Evolutionary conservation across 2,797 vertebrate species (phyloP).

Genomic region (Arctocebus calabarensis): DNA sequence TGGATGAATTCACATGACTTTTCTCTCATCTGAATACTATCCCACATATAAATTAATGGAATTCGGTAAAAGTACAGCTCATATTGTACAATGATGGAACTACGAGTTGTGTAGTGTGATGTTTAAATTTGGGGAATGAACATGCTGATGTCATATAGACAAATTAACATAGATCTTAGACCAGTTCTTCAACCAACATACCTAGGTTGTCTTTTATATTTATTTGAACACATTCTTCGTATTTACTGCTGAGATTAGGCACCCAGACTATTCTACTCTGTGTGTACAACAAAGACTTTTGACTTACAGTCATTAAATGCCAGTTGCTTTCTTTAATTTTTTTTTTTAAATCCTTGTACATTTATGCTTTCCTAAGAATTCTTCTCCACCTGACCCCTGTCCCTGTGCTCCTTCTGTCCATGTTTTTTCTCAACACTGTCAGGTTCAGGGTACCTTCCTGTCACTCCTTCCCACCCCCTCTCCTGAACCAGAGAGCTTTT

Average conservation of each 20-base stretch:
- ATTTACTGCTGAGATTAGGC: neutral
- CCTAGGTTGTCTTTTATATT: neutral
- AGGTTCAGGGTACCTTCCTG: neutral
- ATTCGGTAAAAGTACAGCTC: neutral
- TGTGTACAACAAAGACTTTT: neutral
- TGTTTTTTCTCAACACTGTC: neutral
- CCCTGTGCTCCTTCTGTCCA: neutral
- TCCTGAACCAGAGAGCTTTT: neutral
- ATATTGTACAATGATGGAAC: neutral
- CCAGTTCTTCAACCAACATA: neutral
- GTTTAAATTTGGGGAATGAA: neutral
- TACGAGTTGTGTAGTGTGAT: neutral
- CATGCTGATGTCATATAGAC: neutral
- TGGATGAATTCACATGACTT: neutral
- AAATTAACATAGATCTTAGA: neutral
- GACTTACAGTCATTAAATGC: neutral
- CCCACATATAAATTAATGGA: neutral
- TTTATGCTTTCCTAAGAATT: neutral
- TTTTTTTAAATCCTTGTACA: neutral
- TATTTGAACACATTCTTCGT: neutral
- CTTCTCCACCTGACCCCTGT: neutral
- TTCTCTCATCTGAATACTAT: neutral
- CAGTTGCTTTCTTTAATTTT: neutral
- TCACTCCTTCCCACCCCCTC: neutral
- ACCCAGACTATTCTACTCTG: neutral